These are phyloP conservation scores for Mus spicilegus DNA, from an alignment of 2,113 vertebrate genomes.

Conservation along the genomic window DNA sequence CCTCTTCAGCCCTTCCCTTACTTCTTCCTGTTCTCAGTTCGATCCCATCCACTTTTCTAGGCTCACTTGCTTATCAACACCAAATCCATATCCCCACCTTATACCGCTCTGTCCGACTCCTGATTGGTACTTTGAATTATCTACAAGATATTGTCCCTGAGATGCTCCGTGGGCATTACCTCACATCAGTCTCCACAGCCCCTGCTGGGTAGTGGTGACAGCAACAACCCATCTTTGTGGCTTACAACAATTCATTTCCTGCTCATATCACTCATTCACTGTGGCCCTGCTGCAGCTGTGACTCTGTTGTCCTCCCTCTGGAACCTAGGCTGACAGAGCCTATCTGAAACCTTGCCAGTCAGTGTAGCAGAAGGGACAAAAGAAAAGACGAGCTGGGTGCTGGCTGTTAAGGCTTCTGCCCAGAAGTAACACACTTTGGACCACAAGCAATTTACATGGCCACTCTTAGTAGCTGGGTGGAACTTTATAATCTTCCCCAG, in stretches of 20 bases:
- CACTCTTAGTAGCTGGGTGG: constrained; percentile 59
- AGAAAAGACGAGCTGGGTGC: background rate
- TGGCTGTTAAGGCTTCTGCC: constrained; percentile 54
- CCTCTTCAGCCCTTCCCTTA: background rate
- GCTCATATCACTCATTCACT: constrained; percentile 24
- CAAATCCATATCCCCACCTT: constrained; percentile 14
- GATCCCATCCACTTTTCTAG: background rate
- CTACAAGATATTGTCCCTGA: background rate
- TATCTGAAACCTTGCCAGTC: constrained; percentile 20
- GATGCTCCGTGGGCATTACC: background rate
- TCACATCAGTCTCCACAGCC: background rate
- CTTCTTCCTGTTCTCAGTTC: constrained; percentile 1
- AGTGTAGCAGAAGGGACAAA: background rate
- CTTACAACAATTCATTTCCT: constrained; percentile 56
- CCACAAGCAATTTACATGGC: constrained; percentile 29
- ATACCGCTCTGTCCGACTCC: background rate
- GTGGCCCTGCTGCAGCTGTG: constrained; percentile 40
- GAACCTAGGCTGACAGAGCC: constrained; percentile 43
- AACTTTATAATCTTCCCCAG: constrained; percentile 55
- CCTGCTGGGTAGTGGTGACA: background rate
- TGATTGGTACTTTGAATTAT: background rate
- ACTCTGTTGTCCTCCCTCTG: constrained; percentile 49
- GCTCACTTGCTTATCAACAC: background rate
- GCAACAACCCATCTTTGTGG: background rate
- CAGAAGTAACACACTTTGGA: constrained; percentile 58